A percentile compares a stretch with the other conserved stretches of the same genome.
phyloP scores from a whole-genome alignment of 2,888 invertebrate genomes.

The Myopa testacea region DNA sequence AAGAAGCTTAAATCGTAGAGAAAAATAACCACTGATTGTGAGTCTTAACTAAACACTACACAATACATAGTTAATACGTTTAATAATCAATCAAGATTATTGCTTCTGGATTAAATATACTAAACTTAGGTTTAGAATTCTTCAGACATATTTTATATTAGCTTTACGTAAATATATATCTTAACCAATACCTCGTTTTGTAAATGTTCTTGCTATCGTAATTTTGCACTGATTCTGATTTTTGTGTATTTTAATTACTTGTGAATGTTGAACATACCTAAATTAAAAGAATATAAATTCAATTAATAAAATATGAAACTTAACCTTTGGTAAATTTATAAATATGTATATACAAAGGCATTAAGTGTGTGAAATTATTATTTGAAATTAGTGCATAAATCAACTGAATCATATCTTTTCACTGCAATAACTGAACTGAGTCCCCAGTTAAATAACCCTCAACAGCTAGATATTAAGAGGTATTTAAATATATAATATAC shows the following conservation, averaged over 20 bases:
- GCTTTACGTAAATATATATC: slow-evolving; percentile 20
- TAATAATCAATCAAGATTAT: neutral
- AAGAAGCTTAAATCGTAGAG: too few species aligned
- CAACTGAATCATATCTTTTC: neutral
- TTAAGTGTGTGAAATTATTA: neutral
- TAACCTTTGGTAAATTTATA: slow-evolving; percentile 14
- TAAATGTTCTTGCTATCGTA: slow-evolving; percentile 19
- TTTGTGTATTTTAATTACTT: slow-evolving; percentile 38
- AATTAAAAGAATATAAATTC: slow-evolving; percentile 59
- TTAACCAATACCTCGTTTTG: slow-evolving; percentile 7
- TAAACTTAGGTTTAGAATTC: slow-evolving; percentile 7
- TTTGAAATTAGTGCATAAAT: neutral
- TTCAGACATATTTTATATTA: neutral
- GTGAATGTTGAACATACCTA: slow-evolving; percentile 58
- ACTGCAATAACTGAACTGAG: too few species aligned
- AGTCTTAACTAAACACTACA: neutral
- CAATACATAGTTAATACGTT: neutral
- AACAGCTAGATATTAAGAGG: too few species aligned
- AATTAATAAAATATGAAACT: slow-evolving; percentile 2
- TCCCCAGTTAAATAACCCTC: too few species aligned
- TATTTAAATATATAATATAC: too few species aligned
- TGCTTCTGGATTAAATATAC: neutral
- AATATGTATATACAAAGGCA: neutral
- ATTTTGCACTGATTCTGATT: slow-evolving; percentile 20
- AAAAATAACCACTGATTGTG: too few species aligned